phyloP scores from a whole-genome alignment of 2,888 invertebrate genomes.

The Lasioglossum marginatum region DNA sequence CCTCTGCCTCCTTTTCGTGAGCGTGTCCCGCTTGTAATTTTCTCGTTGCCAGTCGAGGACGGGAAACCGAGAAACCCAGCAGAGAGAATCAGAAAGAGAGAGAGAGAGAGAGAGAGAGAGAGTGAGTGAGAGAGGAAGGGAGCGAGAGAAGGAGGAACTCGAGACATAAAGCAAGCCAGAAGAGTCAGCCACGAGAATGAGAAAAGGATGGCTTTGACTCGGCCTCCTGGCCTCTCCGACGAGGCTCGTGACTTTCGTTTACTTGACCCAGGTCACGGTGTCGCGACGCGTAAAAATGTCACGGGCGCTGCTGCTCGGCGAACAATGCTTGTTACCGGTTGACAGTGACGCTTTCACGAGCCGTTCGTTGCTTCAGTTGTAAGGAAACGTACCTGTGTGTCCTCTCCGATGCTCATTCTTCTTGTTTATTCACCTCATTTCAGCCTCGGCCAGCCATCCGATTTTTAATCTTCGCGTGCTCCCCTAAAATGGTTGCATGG shows the following conservation, averaged over 20 bases:
- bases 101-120: background rate
- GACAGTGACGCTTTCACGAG: background rate
- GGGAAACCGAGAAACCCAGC: background rate
- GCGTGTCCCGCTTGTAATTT: slow-evolving; percentile 66
- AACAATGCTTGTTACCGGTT: background rate
- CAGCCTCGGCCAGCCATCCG: background rate
- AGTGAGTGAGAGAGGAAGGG: background rate
- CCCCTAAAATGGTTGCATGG: background rate
- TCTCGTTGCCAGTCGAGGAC: slow-evolving; percentile 62
- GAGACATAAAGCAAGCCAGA: slow-evolving; percentile 10
- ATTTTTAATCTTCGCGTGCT: background rate
- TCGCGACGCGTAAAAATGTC: slow-evolving; percentile 22
- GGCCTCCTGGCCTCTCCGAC: background rate
- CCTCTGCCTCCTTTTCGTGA: slow-evolving; percentile 35
- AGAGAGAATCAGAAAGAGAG: background rate
- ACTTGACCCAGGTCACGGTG: slow-evolving; percentile 43
- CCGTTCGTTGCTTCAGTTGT: background rate
- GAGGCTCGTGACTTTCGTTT: slow-evolving; percentile 26
- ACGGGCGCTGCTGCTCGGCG: background rate
- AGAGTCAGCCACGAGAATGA: background rate
- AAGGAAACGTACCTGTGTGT: background rate
- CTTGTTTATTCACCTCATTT: background rate
- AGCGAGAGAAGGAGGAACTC: background rate
- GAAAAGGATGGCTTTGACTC: slow-evolving; percentile 14
- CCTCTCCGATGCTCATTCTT: background rate